Evolutionary conservation across 2,888 invertebrate genomes (phyloP).

Genomic region (Caenorhabditis sp.): DNA sequence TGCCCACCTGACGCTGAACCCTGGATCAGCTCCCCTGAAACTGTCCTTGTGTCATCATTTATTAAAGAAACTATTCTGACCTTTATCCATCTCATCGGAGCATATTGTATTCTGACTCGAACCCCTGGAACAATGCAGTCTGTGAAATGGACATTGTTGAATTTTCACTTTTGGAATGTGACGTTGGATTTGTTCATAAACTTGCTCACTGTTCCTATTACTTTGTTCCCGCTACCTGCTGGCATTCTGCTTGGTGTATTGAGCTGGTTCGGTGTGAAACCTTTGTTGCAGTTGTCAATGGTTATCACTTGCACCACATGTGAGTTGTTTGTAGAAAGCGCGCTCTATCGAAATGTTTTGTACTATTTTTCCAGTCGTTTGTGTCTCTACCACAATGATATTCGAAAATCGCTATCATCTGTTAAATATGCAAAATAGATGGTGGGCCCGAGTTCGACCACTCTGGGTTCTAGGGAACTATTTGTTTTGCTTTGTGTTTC

Average conservation of each 20-base stretch:
- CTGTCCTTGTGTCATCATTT: background rate
- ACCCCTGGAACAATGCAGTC: conserved; percentile 10
- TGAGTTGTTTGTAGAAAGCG: no score
- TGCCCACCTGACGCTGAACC: background rate
- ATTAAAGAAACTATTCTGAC: background rate
- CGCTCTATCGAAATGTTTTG: background rate
- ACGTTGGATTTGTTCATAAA: background rate
- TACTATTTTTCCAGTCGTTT: conserved; percentile 20
- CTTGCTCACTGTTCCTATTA: background rate
- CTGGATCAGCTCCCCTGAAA: background rate
- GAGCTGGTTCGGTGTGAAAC: background rate
- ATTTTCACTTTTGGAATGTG: conserved; percentile 20
- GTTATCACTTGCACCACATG: background rate
- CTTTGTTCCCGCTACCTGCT: background rate
- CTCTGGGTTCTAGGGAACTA: background rate
- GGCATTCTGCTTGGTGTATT: background rate
- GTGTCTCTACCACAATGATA: conserved; percentile 16
- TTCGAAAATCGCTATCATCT: conserved; percentile 22
- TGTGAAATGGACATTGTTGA: background rate
- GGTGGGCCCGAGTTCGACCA: background rate
- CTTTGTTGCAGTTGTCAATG: background rate
- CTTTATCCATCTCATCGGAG: background rate
- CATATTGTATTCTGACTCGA: background rate
- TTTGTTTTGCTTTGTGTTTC: background rate
- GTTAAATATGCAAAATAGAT: background rate